Evolutionary conservation across 2,888 invertebrate species (phyloP).

Genomic region (Poecilobothrus nobilitatus): DNA sequence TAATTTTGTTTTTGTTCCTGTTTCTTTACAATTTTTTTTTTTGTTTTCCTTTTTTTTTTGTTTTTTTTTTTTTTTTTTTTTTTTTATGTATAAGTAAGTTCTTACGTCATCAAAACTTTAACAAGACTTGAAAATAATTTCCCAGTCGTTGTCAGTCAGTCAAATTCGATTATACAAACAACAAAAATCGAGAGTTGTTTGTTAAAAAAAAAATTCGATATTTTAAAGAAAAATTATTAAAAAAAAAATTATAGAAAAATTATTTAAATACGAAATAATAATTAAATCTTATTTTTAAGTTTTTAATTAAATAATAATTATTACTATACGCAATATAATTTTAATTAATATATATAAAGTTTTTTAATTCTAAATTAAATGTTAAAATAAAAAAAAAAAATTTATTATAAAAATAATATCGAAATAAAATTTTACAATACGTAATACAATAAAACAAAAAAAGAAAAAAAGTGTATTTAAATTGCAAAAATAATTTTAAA

Average conservation of each 20-base stretch:
- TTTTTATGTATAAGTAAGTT: background rate
- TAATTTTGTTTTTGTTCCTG: no score
- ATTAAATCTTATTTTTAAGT: background rate
- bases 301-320: no score
- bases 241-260: background rate
- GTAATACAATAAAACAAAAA: no score
- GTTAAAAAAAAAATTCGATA: background rate
- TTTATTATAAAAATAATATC: no score
- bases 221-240: background rate
- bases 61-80: background rate
- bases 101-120: constrained; percentile 8
- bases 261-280: background rate
- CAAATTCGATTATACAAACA: constrained; percentile 8
- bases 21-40: background rate
- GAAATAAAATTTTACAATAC: no score
- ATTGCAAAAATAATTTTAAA: no score
- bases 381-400: no score
- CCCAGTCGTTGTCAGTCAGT: constrained; percentile 3
- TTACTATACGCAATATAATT: no score
- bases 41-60: background rate
- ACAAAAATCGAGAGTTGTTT: background rate
- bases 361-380: no score
- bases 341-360: no score
- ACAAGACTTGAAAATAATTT: constrained; percentile 8
- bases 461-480: no score